Evolutionary conservation across 2,797 vertebrate species (phyloP).

Genomic region (Enteromius fasciolatus): DNA sequence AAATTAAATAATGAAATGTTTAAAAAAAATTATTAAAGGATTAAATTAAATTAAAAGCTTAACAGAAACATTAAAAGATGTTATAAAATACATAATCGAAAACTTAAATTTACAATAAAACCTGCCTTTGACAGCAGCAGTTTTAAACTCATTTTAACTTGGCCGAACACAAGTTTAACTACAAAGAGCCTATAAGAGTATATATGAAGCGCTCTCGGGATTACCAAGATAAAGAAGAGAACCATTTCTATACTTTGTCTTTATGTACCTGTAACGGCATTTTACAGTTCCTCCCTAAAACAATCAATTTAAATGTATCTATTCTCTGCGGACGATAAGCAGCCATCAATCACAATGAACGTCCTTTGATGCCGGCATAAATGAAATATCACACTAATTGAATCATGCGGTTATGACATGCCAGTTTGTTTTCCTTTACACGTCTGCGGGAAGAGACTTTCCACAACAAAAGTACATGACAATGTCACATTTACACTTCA

Average conservation of each 20-base stretch:
- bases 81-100: background rate
- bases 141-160: background rate
- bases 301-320: constrained; percentile 27
- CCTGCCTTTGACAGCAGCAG: background rate
- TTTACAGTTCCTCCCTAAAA: constrained; percentile 16
- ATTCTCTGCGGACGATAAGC: constrained; percentile 25
- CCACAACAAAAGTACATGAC: constrained; percentile 2
- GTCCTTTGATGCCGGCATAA: constrained; percentile 19
- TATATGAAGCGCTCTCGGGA: background rate
- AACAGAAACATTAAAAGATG: background rate
- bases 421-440: constrained; percentile 22
- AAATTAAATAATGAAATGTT: background rate
- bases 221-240: constrained; percentile 9
- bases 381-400: constrained; percentile 34
- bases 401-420: constrained; percentile 30
- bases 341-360: constrained; percentile 27
- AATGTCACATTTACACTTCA: constrained; percentile 38
- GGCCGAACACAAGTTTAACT: background rate
- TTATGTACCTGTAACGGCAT: background rate
- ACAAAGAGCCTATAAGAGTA: background rate
- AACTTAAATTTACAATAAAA: background rate
- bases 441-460: constrained; percentile 6
- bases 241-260: constrained; percentile 61
- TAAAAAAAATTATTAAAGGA: background rate
- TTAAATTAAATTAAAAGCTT: background rate